Evolutionary conservation across 1,140 invertebrate genomes (phyloP), one percentile per base, ranked within the genome.

Genomic region (Grapholita molesta): DNA sequence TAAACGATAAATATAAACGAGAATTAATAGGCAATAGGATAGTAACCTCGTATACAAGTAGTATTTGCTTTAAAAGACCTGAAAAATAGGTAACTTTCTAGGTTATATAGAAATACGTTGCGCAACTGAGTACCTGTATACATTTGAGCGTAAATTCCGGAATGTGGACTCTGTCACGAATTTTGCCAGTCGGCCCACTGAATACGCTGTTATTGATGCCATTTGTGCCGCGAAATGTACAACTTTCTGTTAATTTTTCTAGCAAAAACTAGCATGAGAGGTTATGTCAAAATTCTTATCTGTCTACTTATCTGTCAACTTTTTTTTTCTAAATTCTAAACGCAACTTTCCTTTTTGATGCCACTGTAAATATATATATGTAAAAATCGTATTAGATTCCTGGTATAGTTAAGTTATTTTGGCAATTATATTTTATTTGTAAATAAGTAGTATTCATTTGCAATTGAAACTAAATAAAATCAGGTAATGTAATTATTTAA

Each of bases 121-220:
- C 87, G 87, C 86, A 90, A 90, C 78, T 52, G 12, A n/a, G n/a
- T 87, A 90, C 88, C 87, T 85, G 82, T 85, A 89, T 65, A 85
- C 69, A 82, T 80, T 90, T 3, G 76, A 66, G 55, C 82, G 74
- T 53, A 88, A 68, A 64, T 70, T 80, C 53, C 71, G 73, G 28
- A 88, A 30, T 48, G 83, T 80, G 0, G 83, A 77, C 64, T 88
- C 88, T 28, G 82, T 79, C 32, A 89, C 68, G 68, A 85, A 88
- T 82, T 74, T 85, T 6, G 85, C 78, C 70, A 90, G 69, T 78
- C 84, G 82, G 23, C 86, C 82, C 55, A 90, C 70, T 61, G 86
- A 85, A 83, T 82, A 88, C 53, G 85, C 83, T 79, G 86, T 88
- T 72, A 90, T 72, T n/a, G 86, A 88, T 72, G 86, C 85, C 88